Evolutionary conservation across 2,888 invertebrate species (phyloP).

Genomic region (Tanytarsus gracilentus): DNA sequence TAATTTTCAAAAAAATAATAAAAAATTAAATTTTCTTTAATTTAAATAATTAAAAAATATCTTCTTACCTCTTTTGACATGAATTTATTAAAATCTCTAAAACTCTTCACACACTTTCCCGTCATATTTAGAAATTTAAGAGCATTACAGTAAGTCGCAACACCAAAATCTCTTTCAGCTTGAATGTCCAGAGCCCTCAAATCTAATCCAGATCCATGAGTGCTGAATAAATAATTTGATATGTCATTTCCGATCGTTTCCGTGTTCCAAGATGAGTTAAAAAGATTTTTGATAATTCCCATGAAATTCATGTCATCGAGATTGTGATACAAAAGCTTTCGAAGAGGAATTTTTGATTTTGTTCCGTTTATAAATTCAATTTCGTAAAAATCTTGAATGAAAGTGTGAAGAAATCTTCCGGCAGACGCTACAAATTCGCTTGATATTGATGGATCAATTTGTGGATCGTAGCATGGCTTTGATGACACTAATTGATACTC

Average conservation of each 20-base stretch:
- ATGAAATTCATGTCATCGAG: background rate
- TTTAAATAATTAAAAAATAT: background rate
- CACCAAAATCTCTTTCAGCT: slow-evolving; percentile 11
- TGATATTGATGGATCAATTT: background rate
- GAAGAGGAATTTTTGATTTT: background rate
- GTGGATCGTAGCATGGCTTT: background rate
- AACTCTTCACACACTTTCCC: background rate
- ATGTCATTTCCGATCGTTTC: background rate
- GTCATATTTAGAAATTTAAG: background rate
- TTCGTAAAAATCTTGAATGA: background rate
- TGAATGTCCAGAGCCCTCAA: slow-evolving; percentile 4
- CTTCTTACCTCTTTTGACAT: background rate
- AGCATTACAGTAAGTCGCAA: background rate
- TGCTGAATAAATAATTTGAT: background rate
- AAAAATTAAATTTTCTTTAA: background rate
- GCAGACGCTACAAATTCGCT: background rate
- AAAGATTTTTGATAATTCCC: background rate
- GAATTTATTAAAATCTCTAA: slow-evolving; percentile 5
- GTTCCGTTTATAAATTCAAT: slow-evolving; percentile 1
- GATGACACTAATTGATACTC: background rate
- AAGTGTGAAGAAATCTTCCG: background rate
- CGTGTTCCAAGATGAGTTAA: slow-evolving; percentile 4
- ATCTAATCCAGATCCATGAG: background rate
- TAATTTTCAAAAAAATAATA: no score
- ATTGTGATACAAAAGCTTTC: background rate